These are phyloP conservation scores for Yponomeuta sedellus DNA, from an alignment of 2,888 invertebrate genomes.

Conservation along the genomic window DNA sequence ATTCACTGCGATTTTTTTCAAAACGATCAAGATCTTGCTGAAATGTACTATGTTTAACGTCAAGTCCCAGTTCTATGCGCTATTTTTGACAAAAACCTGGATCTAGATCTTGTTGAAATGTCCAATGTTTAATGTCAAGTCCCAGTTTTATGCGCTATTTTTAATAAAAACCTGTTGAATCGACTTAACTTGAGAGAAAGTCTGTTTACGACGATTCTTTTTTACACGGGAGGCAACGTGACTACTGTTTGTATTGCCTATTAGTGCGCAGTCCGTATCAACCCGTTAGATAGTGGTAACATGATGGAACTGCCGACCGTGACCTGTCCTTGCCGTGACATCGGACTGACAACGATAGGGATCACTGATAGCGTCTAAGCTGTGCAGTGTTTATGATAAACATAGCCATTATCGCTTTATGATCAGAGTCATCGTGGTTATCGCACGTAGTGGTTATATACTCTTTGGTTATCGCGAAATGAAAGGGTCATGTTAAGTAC, in stretches of 20 bases:
- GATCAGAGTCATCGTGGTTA: not conserved
- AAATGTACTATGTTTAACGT: too few relatives aligned
- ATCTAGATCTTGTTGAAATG: too few relatives aligned
- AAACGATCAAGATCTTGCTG: too few relatives aligned
- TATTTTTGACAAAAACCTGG: too few relatives aligned
- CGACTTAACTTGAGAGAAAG: not conserved
- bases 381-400: not conserved
- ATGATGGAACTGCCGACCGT: not conserved
- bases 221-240: not conserved
- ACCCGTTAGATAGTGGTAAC: not conserved
- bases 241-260: not conserved
- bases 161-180: too few relatives aligned
- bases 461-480: not conserved
- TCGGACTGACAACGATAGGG: not conserved
- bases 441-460: too few relatives aligned
- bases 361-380: not conserved
- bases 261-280: not conserved
- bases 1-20: too few relatives aligned
- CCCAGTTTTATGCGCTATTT: too few relatives aligned
- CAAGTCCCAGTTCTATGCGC: too few relatives aligned
- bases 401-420: slow-evolving; percentile 3
- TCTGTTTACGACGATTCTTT: not conserved
- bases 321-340: not conserved
- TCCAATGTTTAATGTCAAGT: too few relatives aligned
- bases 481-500: too few relatives aligned